These are phyloP conservation scores for Yponomeuta malinellus DNA, from an alignment of 2,888 invertebrate genomes.

Conservation along the genomic window DNA sequence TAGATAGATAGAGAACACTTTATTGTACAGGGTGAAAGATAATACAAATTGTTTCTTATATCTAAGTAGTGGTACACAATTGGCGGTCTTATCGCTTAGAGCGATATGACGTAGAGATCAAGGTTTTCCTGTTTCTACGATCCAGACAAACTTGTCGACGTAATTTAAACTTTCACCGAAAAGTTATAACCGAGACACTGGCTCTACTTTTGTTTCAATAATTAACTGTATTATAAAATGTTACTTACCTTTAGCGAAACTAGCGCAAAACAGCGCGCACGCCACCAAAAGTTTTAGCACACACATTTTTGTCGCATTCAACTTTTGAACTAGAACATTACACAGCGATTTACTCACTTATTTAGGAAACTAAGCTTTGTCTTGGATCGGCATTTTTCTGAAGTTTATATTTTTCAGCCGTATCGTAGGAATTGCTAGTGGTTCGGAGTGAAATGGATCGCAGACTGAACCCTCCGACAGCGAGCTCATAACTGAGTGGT, in stretches of 20 bases:
- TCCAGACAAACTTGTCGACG: too few species aligned
- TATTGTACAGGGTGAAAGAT: too few species aligned
- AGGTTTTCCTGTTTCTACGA: too few species aligned
- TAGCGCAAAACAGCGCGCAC: not conserved
- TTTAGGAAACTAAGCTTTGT: not conserved
- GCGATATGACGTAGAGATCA: too few species aligned
- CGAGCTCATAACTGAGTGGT: not conserved
- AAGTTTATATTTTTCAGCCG: not conserved
- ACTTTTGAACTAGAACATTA: not conserved
- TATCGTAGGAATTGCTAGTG: not conserved
- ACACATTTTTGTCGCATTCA: not conserved
- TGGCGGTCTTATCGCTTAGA: too few species aligned
- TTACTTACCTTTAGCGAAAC: slow-evolving; percentile 4
- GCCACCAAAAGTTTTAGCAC: slow-evolving; percentile 5
- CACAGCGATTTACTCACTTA: not conserved
- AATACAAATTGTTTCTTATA: too few species aligned
- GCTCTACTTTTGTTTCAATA: not conserved
- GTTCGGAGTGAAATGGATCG: not conserved
- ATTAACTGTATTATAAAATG: not conserved
- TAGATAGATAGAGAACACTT: too few species aligned
- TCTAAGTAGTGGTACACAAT: too few species aligned
- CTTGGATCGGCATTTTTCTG: not conserved
- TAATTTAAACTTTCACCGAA: too few species aligned
- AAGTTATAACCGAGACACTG: not conserved
- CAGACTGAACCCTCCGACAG: not conserved